phyloP scores from a whole-genome alignment of 1,140 invertebrate genomes.

The Branchinecta lindahli region DNA sequence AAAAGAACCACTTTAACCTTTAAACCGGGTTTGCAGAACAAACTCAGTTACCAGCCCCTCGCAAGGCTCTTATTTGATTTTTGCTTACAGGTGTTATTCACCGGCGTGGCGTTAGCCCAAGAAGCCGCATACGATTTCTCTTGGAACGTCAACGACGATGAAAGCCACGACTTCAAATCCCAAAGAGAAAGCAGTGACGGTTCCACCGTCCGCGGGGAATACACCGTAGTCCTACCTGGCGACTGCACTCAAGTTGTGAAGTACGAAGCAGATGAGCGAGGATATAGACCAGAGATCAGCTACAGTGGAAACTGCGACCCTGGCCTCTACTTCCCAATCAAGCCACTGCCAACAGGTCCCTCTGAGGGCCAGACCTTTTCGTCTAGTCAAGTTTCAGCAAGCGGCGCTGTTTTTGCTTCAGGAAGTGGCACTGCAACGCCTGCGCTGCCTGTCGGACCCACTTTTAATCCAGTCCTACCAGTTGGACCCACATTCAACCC shows the following conservation, averaged over 20 bases:
- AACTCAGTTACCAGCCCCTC: too few relatives aligned
- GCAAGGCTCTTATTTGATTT: background rate
- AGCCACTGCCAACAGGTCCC: background rate
- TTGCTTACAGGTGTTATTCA: background rate
- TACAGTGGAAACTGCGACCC: conserved; percentile 15
- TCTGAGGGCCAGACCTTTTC: conserved; percentile 18
- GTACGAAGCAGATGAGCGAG: conserved; percentile 13
- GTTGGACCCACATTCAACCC: background rate
- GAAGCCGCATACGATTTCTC: background rate
- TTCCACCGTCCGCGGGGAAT: conserved; percentile 18
- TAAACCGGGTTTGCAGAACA: too few relatives aligned
- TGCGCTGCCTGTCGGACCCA: background rate
- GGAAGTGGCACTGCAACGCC: background rate
- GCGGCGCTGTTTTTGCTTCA: background rate
- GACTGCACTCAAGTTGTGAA: conserved; percentile 21
- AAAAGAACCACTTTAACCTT: too few relatives aligned
- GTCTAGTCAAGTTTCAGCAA: conserved; percentile 12
- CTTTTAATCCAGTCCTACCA: background rate
- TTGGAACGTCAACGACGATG: conserved; percentile 17
- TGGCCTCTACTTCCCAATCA: background rate
- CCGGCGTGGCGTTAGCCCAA: background rate
- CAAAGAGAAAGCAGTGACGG: conserved; percentile 21
- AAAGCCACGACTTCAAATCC: conserved; percentile 15
- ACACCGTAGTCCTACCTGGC: conserved; percentile 20
- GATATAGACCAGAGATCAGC: background rate